These are phyloP conservation scores for Aphis craccivora DNA, from an alignment of 1,140 invertebrate species.

Conservation along the genomic window DNA sequence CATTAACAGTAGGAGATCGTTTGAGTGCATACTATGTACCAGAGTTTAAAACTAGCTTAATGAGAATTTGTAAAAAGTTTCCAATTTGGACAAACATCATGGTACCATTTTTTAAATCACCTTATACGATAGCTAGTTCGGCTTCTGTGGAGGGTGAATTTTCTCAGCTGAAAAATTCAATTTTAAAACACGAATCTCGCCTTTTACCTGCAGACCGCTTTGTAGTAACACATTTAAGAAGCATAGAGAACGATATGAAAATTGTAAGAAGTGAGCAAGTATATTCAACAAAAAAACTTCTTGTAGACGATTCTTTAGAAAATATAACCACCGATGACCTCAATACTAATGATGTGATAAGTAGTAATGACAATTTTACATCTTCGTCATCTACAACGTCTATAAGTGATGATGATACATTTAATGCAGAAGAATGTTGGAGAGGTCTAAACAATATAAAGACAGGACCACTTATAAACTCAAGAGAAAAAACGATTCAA, in stretches of 20 bases:
- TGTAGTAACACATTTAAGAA: not conserved
- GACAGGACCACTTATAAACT: not conserved
- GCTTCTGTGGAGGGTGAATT: slow-evolving; percentile 1
- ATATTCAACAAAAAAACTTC: not conserved
- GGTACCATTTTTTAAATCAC: not conserved
- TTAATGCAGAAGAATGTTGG: slow-evolving; percentile 15
- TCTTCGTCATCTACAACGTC: not conserved
- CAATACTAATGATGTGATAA: not conserved
- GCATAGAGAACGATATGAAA: not conserved
- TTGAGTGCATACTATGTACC: not conserved
- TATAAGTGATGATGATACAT: not conserved
- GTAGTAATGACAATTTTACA: not conserved
- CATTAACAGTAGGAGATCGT: not conserved
- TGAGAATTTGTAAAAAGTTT: slow-evolving; percentile 19
- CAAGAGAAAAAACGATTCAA: not conserved
- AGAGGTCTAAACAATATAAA: not conserved
- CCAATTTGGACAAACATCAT: not conserved
- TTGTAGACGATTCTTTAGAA: not conserved
- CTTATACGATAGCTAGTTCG: not conserved
- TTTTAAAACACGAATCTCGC: not conserved
- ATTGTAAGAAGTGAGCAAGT: slow-evolving; percentile 11
- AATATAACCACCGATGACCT: not conserved
- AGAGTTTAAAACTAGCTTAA: not conserved
- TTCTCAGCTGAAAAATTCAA: slow-evolving; percentile 17
- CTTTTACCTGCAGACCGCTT: not conserved